Conservation (phyloP, 2,797 vertebrate genomes). For the Lemur catta region DNA sequence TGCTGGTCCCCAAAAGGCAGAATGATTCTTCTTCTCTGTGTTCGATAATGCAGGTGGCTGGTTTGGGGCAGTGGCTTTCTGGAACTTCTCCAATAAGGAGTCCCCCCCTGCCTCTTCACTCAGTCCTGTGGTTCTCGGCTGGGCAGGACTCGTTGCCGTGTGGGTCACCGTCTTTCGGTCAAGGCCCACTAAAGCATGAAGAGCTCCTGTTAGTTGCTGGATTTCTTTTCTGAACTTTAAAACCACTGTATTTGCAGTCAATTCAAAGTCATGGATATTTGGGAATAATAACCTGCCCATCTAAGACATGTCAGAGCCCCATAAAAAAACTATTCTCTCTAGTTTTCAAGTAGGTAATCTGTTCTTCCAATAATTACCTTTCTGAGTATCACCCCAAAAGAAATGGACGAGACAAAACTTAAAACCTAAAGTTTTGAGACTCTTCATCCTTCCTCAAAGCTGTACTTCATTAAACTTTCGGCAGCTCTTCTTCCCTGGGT, state of each 20-base stretch:
- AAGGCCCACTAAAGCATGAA: constrained; percentile 86
- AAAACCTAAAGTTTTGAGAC: background rate
- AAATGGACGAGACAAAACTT: background rate
- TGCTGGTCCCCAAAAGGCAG: constrained; percentile 79
- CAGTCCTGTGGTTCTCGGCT: constrained; percentile 69
- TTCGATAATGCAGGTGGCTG: constrained; percentile 59
- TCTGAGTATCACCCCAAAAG: background rate
- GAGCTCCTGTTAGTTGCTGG: background rate
- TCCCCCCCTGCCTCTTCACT: constrained; percentile 67
- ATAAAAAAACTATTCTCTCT: background rate
- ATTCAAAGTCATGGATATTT: constrained; percentile 3
- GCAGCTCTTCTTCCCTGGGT: background rate
- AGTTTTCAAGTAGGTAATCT: background rate
- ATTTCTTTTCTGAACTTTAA: constrained; percentile 9
- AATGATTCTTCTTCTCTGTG: constrained; percentile 74
- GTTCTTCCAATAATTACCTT: background rate
- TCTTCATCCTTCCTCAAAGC: background rate
- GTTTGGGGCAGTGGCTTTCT: constrained; percentile 78
- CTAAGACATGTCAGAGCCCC: background rate
- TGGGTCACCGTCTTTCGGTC: constrained; percentile 88
- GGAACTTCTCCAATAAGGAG: constrained; percentile 76
- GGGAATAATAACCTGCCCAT: background rate
- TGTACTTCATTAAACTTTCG: background rate
- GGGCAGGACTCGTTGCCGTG: constrained; percentile 65
- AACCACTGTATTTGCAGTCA: background rate